Evolutionary conservation across 2,888 invertebrate species (phyloP), one percentile per base, ranked within the genome.

Genomic region (Cremastinae sp.): DNA sequence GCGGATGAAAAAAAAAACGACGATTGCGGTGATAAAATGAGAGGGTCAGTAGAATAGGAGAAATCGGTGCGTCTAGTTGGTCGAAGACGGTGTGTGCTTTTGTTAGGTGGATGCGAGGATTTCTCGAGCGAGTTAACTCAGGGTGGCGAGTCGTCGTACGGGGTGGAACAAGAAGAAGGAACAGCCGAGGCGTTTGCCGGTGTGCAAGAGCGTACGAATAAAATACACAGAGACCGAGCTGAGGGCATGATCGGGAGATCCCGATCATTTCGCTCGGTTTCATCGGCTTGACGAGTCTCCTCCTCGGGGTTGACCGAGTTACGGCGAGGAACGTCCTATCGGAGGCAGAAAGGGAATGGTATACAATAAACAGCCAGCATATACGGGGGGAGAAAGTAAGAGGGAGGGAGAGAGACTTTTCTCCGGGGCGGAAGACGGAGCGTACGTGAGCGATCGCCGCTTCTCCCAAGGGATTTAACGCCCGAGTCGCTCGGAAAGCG

Each of bases 391-490:
- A 56, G n/a, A n/a, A 14, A 16, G 45, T 8, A 16, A 1, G 14
- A 2, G 49, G 16, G 49, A 49, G 16, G 28, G 53, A n/a, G 49
- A 12, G 38, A 51, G 41, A 64, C 51, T 28, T 28, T 28, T 28
- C 28, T 28, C 2, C 28, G 38, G 49, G 20, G 28, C 20, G 38
- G 18, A 16, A 28, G 28, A 28, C 5, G n/a, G n/a, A n/a, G n/a
- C n/a, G n/a, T n/a, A n/a, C 43, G 56, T 65, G 65, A 47, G 49
- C 28, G 61, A 64, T 74, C 70, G 53, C 41, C 70, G 51, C 80
- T 79, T 83, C 81, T 83, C 86, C 84, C 82, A 74, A 73, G 83
- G 87, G 88, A 87, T 88, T 88, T 88, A 88, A 88, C 88, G 88
- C 87, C 86, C 86, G 87, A 87, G 58, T 76, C 75, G 75, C 22